phyloP scores from a whole-genome alignment of 2,888 invertebrate species.

The Cistogaster globosa region DNA sequence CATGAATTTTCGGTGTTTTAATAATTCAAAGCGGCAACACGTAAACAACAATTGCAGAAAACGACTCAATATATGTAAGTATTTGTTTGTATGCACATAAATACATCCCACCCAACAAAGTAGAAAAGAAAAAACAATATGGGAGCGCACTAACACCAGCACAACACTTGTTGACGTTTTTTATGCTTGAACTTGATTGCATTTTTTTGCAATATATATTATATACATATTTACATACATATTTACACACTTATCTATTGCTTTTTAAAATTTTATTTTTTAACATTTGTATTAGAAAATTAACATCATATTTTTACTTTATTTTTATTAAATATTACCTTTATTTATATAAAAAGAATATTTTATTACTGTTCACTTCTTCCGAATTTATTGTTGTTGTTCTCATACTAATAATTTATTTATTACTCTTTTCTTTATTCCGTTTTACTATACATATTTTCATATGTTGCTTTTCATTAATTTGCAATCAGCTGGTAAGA shows the following conservation, averaged over 20 bases:
- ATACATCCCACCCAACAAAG: neutral
- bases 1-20: too few species aligned
- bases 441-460: conserved; percentile 37
- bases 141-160: neutral
- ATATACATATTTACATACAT: too few species aligned
- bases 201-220: conserved; percentile 30
- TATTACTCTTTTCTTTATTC: conserved; percentile 15
- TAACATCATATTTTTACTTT: too few species aligned
- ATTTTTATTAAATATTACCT: too few species aligned
- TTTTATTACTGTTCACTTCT: neutral
- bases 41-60: neutral
- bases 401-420: conserved; percentile 22
- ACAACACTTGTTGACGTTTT: conserved; percentile 33
- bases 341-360: neutral
- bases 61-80: neutral
- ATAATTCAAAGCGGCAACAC: too few species aligned
- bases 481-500: conserved; percentile 71
- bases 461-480: conserved; percentile 62
- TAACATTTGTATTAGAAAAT: neutral
- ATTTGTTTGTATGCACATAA: too few species aligned
- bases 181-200: conserved; percentile 73
- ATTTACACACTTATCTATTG: neutral
- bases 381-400: neutral
- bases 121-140: neutral
- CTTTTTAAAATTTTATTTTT: neutral